Evolutionary conservation across 1,140 invertebrate species (phyloP).

Genomic region (Bombus vancouverensis): DNA sequence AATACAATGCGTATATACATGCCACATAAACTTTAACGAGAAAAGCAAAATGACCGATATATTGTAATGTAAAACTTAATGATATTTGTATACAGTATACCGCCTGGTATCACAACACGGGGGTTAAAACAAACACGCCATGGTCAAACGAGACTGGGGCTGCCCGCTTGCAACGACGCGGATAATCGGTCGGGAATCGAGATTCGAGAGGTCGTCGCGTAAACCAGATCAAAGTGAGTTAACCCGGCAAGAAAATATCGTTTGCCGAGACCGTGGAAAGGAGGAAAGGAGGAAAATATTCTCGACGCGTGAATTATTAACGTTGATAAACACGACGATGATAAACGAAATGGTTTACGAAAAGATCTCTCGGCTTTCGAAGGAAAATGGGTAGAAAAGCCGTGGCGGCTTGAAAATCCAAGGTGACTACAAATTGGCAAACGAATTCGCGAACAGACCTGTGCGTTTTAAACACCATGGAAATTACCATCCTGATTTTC

Average conservation of each 20-base stretch:
- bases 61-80: slow-evolving; percentile 82
- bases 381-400: slow-evolving; percentile 31
- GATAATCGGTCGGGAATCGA: slow-evolving; percentile 49
- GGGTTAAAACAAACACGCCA: slow-evolving; percentile 72
- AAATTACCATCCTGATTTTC: slow-evolving; percentile 82
- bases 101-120: slow-evolving; percentile 74
- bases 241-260: background rate
- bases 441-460: slow-evolving; percentile 66
- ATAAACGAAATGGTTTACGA: background rate
- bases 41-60: slow-evolving; percentile 69
- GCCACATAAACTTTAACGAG: slow-evolving; percentile 78
- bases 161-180: slow-evolving; percentile 77
- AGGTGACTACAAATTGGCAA: slow-evolving; percentile 50
- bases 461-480: slow-evolving; percentile 69
- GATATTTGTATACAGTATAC: slow-evolving; percentile 82
- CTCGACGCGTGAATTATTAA: background rate
- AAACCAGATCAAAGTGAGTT: no score
- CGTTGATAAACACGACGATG: background rate
- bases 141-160: slow-evolving; percentile 74
- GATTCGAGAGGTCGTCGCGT: slow-evolving; percentile 40
- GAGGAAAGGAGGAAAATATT: background rate
- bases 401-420: slow-evolving; percentile 33
- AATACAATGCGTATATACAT: slow-evolving; percentile 82
- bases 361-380: slow-evolving; percentile 31
- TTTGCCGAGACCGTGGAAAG: background rate